Percentiles rank a stretch among this genome's conserved stretches.
These are phyloP conservation scores for Thyatira batis DNA, from an alignment of 2,888 invertebrate genomes.

Conservation along the genomic window DNA sequence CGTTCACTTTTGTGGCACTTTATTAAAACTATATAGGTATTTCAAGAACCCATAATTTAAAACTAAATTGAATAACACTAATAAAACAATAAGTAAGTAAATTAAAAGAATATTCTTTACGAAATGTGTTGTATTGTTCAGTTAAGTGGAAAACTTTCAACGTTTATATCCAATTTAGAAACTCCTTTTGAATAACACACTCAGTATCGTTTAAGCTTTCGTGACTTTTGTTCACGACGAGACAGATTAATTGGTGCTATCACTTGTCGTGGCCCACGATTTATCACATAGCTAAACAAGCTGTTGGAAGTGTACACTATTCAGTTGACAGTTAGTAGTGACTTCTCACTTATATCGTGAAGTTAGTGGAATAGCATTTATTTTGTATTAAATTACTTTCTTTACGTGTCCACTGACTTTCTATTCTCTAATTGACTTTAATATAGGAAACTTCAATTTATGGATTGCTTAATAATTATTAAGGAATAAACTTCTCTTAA, in stretches of 20 bases:
- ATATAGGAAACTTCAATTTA: too few species aligned
- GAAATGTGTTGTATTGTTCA: slow-evolving; percentile 9
- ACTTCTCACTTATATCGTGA: slow-evolving; percentile 16
- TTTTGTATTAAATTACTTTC: background rate
- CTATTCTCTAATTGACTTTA: background rate
- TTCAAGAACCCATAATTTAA: too few species aligned
- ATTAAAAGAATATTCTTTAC: background rate
- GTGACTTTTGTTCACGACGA: slow-evolving; percentile 47
- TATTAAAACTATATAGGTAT: too few species aligned
- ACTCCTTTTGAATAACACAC: slow-evolving; percentile 19
- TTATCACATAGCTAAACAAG: slow-evolving; percentile 54
- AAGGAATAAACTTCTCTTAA: slow-evolving; percentile 3
- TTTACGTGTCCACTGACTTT: background rate
- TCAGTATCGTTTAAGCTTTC: slow-evolving; percentile 40
- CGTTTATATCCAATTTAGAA: slow-evolving; percentile 10
- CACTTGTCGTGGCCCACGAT: slow-evolving; percentile 53
- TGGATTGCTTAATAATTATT: background rate
- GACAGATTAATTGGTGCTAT: slow-evolving; percentile 58
- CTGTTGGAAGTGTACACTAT: slow-evolving; percentile 47
- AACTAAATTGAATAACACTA: too few species aligned
- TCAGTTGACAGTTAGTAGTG: slow-evolving; percentile 27
- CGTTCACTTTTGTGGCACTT: too few species aligned
- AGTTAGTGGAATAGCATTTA: background rate
- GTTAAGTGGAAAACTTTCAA: slow-evolving; percentile 17
- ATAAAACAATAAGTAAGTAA: background rate